Base-by-base conservation (phyloP, 1,140 invertebrate genomes). In the Drosophila burlai region DNA sequence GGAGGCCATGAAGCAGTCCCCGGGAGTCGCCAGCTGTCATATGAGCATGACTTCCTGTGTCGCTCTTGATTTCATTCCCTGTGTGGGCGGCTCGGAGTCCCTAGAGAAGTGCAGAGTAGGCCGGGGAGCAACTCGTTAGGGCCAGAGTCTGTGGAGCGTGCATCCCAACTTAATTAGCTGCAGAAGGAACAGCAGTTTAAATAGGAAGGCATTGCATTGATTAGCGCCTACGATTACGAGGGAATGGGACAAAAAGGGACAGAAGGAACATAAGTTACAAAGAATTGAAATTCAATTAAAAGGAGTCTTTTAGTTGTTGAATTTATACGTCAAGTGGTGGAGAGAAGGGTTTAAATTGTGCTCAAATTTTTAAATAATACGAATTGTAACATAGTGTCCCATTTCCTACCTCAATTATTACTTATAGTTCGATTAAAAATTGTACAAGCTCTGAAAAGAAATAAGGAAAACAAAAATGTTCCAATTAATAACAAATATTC, bases 101-200 rank as follows among this genome's bases (percentile, higher is more conserved):
- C 55, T 36, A 54, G 24, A 34, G 43, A 42, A 13, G 16, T 58
- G 55, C 40, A 21, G 49, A 66, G 62, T 31, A 18, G 49, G 43
- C 16, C 16, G 45, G 29, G 45, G 21, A 42, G 62, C 49, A 18
- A 29, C 64, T 71, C 67, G 64, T 71, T 71, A 52, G 15, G 42
- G 43, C 31, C 52, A 31, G 46, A 49, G 24, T 43, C 69, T 52
- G 58, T 72, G 59, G 68, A 82, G 82, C 82, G 68, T 84, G 82
- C 83, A 86, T 59, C 63, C 60, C 57, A 83, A 65, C 83, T 89
- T 87, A 87, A 89, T 89, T 89, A 87, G 67, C 64, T 45, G 46
- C 46, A 45, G 31, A 46, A 68, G 84, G 67, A 83, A 86, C 83
- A 80, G 64, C 72, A 68, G 67, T 76, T 77, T 87, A 81, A 87